These are phyloP conservation scores for Anarsia innoxiella DNA, from an alignment of 2,888 invertebrate genomes.

Conservation along the genomic window DNA sequence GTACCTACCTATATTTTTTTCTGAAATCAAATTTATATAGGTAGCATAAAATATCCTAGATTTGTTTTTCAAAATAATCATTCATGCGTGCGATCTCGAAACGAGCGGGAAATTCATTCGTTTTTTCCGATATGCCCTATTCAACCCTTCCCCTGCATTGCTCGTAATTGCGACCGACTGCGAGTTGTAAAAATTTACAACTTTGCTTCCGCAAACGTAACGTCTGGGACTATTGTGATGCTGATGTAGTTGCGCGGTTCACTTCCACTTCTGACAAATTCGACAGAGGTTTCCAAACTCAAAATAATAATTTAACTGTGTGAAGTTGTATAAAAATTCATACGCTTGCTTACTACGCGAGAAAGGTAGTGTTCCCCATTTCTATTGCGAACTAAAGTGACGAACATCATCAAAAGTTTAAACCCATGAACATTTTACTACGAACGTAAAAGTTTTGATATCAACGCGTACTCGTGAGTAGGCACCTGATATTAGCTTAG, in stretches of 20 bases:
- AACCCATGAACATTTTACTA: no score
- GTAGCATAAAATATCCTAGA: no score
- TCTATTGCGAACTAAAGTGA: slow-evolving; percentile 15
- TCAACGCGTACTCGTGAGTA: no score
- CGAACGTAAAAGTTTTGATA: no score
- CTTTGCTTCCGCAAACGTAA: slow-evolving; percentile 52
- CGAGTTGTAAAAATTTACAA: slow-evolving; percentile 69
- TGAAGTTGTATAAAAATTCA: no score
- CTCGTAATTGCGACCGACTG: slow-evolving; percentile 45
- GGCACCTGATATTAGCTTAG: no score
- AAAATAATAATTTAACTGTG: no score
- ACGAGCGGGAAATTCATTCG: slow-evolving; percentile 8
- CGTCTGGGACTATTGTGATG: slow-evolving; percentile 57
- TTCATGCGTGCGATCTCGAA: slow-evolving; percentile 2
- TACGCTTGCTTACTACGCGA: no score
- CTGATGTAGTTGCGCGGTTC: slow-evolving; percentile 45
- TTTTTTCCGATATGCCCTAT: slow-evolving; percentile 15
- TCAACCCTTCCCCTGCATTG: slow-evolving; percentile 45
- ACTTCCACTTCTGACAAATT: slow-evolving; percentile 46
- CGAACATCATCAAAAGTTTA: no score
- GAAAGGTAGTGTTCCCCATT: no score
- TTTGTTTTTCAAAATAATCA: slow-evolving; percentile 6
- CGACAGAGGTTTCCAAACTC: slow-evolving; percentile 41
- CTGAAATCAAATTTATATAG: no score
- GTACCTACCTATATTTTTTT: no score